Percentiles rank a stretch among this genome's conserved stretches.
Conservation (phyloP, 2,797 vertebrate genomes). For the Ctenosaura bakeri region DNA sequence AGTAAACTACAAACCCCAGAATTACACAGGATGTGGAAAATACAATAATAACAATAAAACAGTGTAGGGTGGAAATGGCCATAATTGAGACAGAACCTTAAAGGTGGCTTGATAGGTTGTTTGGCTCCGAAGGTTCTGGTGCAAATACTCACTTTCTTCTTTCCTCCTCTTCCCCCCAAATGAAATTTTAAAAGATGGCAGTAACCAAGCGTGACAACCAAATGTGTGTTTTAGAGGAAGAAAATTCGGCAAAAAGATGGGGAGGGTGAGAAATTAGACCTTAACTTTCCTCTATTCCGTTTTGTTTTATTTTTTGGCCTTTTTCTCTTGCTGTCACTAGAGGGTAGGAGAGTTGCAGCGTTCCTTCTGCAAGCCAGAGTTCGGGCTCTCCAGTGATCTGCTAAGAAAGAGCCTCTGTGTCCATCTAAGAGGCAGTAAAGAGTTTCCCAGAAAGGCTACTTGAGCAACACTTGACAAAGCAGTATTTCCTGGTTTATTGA, state of each 20-base stretch:
- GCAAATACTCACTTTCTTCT: not conserved
- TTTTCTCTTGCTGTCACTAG: slow-evolving; percentile 84
- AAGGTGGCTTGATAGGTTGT: not conserved
- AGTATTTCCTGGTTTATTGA: slow-evolving; percentile 88
- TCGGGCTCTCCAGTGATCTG: slow-evolving; percentile 63
- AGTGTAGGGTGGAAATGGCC: too few species aligned
- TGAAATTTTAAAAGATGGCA: slow-evolving; percentile 38
- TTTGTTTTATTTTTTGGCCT: slow-evolving; percentile 57
- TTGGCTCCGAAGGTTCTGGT: slow-evolving; percentile 35
- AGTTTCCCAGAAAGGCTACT: slow-evolving; percentile 82
- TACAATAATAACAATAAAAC: too few species aligned
- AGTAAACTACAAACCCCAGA: too few species aligned
- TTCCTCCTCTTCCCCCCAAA: not conserved
- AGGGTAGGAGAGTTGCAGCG: slow-evolving; percentile 90
- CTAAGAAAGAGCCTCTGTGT: slow-evolving; percentile 75
- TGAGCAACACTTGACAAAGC: slow-evolving; percentile 83
- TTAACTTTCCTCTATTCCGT: slow-evolving; percentile 8
- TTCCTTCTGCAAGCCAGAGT: slow-evolving; percentile 67
- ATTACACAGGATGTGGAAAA: too few species aligned
- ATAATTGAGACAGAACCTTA: not conserved
- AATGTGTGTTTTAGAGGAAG: slow-evolving; percentile 3
- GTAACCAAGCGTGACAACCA: slow-evolving; percentile 2
- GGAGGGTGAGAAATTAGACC: accelerated
- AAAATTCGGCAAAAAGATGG: slow-evolving; percentile 25
- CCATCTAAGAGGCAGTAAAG: slow-evolving; percentile 81